Evolutionary conservation across 2,797 vertebrate genomes (phyloP).

Genomic region (Psittacula echo): DNA sequence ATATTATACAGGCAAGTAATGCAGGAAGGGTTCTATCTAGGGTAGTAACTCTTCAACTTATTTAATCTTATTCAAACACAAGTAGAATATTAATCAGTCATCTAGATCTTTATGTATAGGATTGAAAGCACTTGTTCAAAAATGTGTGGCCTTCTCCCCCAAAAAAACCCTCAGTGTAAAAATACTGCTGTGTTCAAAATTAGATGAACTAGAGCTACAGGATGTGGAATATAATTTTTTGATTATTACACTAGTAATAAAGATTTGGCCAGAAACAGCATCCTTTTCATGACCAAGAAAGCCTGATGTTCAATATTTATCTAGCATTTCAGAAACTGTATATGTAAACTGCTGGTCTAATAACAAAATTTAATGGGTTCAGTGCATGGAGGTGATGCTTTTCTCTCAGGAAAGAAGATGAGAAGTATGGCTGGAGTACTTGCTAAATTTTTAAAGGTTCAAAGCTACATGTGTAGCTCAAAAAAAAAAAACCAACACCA

Average conservation of each 20-base stretch:
- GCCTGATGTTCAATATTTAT: not conserved
- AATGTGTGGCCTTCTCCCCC: rapidly evolving
- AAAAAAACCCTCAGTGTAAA: rapidly evolving
- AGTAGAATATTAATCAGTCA: not conserved
- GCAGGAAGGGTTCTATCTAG: not conserved
- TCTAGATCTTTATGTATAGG: not conserved
- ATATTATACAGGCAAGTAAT: not conserved
- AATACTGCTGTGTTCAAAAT: not conserved
- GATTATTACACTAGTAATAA: not conserved
- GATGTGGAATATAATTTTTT: not conserved
- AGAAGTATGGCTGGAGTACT: not conserved
- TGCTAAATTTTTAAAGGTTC: not conserved
- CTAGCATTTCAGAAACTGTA: not conserved
- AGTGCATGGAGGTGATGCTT: not conserved
- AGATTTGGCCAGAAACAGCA: not conserved
- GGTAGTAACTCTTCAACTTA: not conserved
- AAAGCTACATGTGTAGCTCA: not conserved
- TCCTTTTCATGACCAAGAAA: rapidly evolving
- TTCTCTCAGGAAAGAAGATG: not conserved
- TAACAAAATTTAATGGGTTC: not conserved
- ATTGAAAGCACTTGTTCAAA: not conserved
- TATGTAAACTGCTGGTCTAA: not conserved
- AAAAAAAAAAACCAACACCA: not conserved
- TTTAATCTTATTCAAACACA: not conserved
- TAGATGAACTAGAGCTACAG: not conserved